Conservation (phyloP, 2,888 invertebrate species). For the Epistrophe eligans region DNA sequence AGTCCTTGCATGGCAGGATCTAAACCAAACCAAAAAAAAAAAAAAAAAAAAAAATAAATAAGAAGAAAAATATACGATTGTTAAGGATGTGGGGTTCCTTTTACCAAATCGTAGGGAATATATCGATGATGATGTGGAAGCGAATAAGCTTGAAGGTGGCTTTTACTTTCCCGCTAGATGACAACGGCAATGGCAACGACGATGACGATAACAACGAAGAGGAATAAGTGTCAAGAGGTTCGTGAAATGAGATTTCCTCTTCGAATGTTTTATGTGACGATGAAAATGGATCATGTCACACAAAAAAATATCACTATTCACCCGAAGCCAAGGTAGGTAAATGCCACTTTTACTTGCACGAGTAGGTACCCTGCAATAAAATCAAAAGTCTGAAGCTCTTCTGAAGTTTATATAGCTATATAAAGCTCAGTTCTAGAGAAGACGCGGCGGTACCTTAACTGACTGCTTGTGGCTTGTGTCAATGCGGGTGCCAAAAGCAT, state of each 20-base stretch:
- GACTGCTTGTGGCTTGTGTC: constrained; percentile 26
- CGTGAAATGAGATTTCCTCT: constrained; percentile 73
- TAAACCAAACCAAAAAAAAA: background rate
- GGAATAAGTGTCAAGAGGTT: constrained; percentile 73
- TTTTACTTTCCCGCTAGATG: constrained; percentile 18
- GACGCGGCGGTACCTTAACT: background rate
- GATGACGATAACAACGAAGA: background rate
- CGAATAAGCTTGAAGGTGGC: constrained; percentile 9
- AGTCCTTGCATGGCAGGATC: background rate
- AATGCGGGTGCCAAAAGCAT: constrained; percentile 41
- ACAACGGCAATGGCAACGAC: background rate
- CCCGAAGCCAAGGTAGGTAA: constrained; percentile 18
- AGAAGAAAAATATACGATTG: background rate
- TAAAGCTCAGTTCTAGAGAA: background rate
- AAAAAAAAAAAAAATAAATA: background rate
- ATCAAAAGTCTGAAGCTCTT: constrained; percentile 51
- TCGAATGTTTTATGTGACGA: constrained; percentile 68
- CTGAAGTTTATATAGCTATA: background rate
- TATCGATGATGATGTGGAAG: constrained; percentile 13
- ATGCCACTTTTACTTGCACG: constrained; percentile 38
- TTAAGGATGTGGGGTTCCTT: constrained; percentile 22
- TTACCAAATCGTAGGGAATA: constrained; percentile 1
- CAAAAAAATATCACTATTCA: constrained; percentile 59
- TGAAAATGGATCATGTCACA: constrained; percentile 72
- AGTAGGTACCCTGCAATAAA: constrained; percentile 58